Conservation (phyloP, 2,797 vertebrate species). For the Tapirus indicus region DNA sequence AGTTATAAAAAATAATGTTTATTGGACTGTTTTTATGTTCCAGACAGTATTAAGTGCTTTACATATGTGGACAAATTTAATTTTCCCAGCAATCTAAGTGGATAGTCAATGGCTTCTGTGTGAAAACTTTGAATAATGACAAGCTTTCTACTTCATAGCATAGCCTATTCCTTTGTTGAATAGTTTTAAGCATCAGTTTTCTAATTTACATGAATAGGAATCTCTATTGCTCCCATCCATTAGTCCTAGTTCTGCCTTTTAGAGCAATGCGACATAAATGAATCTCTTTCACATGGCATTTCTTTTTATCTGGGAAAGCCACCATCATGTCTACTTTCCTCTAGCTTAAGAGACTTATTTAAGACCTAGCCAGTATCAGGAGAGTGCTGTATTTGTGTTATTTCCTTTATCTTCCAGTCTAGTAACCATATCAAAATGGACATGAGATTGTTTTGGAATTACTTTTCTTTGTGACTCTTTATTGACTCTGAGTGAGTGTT, state of each 20-base stretch:
- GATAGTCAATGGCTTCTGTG: neutral
- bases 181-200: neutral
- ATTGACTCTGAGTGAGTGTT: neutral
- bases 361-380: neutral
- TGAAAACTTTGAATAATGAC: neutral
- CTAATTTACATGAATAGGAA: neutral
- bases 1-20: constrained; percentile 1
- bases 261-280: neutral
- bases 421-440: neutral
- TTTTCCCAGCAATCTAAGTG: constrained; percentile 1
- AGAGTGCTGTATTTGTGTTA: neutral
- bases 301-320: neutral
- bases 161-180: neutral
- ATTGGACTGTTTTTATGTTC: neutral
- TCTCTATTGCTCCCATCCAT: neutral
- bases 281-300: neutral
- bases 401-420: neutral
- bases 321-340: neutral
- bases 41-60: neutral
- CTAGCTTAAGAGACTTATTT: neutral
- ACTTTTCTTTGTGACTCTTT: neutral
- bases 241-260: neutral
- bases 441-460: constrained; percentile 5
- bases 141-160: constrained; percentile 36
- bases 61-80: neutral